These are phyloP conservation scores for Passerculus sandwichensis DNA, from an alignment of 2,797 vertebrate species.

Conservation along the genomic window DNA sequence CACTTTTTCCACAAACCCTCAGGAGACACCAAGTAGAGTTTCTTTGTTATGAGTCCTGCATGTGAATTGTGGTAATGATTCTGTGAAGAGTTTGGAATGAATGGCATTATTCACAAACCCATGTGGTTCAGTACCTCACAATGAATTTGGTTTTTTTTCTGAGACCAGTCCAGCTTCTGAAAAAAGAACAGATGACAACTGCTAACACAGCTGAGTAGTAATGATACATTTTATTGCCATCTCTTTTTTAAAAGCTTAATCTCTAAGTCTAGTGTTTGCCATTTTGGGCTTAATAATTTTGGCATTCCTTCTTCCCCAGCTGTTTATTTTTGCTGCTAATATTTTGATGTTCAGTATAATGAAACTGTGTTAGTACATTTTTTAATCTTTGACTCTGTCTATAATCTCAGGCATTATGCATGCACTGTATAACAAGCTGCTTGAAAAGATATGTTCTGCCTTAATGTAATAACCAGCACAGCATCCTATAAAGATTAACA, in stretches of 20 bases:
- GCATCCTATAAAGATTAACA: not conserved
- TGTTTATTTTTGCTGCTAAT: constrained; percentile 39
- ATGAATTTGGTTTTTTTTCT: not conserved
- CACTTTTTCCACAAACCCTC: not conserved
- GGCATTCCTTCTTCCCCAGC: not conserved
- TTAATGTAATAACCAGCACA: not conserved
- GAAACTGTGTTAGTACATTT: not conserved
- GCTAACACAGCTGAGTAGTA: not conserved
- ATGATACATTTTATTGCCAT: not conserved
- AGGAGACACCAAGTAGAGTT: not conserved
- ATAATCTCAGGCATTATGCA: constrained; percentile 5
- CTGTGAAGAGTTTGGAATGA: not conserved
- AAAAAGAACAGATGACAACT: not conserved
- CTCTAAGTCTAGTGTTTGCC: not conserved
- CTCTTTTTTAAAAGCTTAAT: not conserved
- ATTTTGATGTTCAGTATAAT: constrained; percentile 17
- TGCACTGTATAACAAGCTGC: not conserved
- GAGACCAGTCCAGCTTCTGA: not conserved
- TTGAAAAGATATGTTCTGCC: not conserved
- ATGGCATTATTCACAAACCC: not conserved
- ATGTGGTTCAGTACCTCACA: not conserved
- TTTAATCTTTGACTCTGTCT: constrained; percentile 33
- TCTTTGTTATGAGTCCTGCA: not conserved
- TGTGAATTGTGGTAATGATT: not conserved
- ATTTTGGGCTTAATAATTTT: not conserved